phyloP scores from a whole-genome alignment of 2,888 invertebrate genomes.

The Dolomedes plantarius region DNA sequence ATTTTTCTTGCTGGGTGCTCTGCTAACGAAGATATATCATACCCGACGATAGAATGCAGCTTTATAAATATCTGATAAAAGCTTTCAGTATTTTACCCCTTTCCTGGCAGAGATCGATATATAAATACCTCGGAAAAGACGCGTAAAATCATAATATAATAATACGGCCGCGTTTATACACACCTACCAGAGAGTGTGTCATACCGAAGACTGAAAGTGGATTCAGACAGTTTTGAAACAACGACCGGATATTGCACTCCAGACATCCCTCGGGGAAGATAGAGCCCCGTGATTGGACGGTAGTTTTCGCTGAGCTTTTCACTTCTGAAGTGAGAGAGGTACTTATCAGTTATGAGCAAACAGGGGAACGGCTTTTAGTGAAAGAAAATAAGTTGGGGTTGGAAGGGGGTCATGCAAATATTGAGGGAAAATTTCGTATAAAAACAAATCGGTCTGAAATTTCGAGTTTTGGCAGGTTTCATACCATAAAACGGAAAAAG shows the following conservation, averaged over 20 bases:
- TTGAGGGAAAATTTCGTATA: too few species aligned
- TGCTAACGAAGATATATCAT: too few species aligned
- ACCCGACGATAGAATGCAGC: too few species aligned
- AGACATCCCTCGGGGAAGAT: not conserved
- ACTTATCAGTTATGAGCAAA: not conserved
- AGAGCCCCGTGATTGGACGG: not conserved
- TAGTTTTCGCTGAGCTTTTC: not conserved
- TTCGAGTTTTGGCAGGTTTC: too few species aligned
- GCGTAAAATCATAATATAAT: not conserved
- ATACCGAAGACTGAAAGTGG: not conserved
- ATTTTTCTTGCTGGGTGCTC: too few species aligned
- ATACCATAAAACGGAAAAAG: too few species aligned
- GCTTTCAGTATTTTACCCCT: too few species aligned
- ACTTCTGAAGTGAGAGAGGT: not conserved
- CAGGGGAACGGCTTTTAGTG: not conserved
- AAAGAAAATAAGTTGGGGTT: too few species aligned
- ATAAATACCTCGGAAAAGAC: not conserved
- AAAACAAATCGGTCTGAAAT: too few species aligned
- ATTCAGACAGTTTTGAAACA: not conserved
- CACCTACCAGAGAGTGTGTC: not conserved
- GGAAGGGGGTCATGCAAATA: too few species aligned
- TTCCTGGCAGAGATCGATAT: too few species aligned
- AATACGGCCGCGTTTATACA: not conserved
- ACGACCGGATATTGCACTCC: not conserved
- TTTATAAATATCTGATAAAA: too few species aligned